Base-by-base conservation (phyloP, 37 sponge, comb jelly and placozoan species). In the Eunapius fragilis region DNA sequence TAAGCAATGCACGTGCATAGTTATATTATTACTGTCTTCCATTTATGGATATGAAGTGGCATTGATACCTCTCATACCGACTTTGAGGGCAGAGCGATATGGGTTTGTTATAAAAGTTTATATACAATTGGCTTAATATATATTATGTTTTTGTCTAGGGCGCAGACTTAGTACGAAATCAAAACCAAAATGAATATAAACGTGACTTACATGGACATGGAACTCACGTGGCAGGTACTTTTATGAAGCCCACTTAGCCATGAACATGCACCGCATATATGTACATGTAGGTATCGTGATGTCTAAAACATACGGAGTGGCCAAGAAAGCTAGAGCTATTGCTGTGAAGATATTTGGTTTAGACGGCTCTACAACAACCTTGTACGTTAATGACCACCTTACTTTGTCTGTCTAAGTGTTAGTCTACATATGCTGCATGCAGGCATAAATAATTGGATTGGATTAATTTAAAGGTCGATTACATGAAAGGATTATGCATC, bases 151-250 rank as follows among this genome's bases (percentile, higher is more conserved):
- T 41, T 41, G 41, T 41, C 41, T 41, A 86, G 86, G 86, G 91
- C 14, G 47, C 48, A 31, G 87, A 91, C 48, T 68, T 74, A 72
- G 75, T 87, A 3, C 87, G 83, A 34, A 87, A 68, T 27, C 80
- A 41, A 41, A 41, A 41, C 41, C 3, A 9, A 41, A 6, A 41
- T 41, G 3, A 41, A 9, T 6, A 41, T 41, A 41, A 41, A 9
- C 41, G 68, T 74, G 88, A 87, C 38, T 68, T 30, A 28, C 72
- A 87, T 26, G 88, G 88, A 28, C 88, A 87, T 74, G 88, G 88
- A 10, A 87, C 88, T 68, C 88, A 87, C 28, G 88, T 87, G 47
- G 88, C 82, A 32, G 86, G 41, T 41, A 41, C 41, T 41, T 41
- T 41, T 41, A 41, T 41, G 41, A 41, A 41, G 6, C 41, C 41